Evolutionary conservation across 2,797 vertebrate genomes (phyloP).

Genomic region (Nyctalus aviator): DNA sequence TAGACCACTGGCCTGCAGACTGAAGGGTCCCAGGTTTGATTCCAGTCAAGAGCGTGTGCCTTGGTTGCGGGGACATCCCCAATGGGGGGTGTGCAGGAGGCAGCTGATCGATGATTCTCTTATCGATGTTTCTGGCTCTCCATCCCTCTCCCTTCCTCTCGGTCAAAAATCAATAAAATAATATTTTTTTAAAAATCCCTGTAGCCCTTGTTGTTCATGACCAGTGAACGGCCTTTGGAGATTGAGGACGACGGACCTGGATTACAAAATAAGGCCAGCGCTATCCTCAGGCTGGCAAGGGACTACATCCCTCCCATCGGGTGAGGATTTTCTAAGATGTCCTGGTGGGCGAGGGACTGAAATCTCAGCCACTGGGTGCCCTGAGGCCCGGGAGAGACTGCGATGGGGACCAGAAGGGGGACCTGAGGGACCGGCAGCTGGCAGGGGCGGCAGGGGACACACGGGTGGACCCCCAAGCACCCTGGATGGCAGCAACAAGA

Average conservation of each 20-base stretch:
- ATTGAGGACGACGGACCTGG: neutral
- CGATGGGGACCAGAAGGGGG: neutral
- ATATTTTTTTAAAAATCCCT: neutral
- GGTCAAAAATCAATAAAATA: too few species aligned
- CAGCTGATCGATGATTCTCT: too few species aligned
- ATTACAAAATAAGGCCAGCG: neutral
- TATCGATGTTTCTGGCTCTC: too few species aligned
- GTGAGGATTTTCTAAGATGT: constrained; percentile 5
- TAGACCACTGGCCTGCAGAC: too few species aligned
- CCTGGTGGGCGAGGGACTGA: too few species aligned
- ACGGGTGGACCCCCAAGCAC: neutral
- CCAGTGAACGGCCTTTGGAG: neutral
- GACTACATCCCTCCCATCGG: neutral
- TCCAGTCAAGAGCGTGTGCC: too few species aligned
- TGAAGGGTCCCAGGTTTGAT: too few species aligned
- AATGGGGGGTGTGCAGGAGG: too few species aligned
- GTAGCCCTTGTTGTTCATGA: neutral
- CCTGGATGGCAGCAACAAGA: neutral
- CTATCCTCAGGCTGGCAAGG: neutral
- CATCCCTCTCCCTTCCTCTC: too few species aligned
- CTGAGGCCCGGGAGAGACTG: neutral
- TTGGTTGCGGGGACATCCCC: too few species aligned
- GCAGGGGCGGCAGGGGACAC: neutral
- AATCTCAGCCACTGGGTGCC: too few species aligned
- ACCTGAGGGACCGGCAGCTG: neutral